Conservation (phyloP, 2,113 vertebrate species). For the Oenanthe oenanthe region DNA sequence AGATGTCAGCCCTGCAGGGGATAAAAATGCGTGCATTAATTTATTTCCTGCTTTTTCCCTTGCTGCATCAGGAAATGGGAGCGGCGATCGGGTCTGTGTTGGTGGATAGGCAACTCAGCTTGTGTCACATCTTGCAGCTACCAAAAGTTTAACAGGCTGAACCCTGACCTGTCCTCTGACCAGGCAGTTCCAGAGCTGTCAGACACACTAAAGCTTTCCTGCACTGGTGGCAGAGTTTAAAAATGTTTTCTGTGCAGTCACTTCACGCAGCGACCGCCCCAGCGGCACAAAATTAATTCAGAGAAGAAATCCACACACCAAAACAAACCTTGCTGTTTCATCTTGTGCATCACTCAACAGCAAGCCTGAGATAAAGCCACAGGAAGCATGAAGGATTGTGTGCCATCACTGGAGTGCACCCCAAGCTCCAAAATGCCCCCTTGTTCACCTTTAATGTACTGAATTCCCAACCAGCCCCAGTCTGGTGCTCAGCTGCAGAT, state of each 20-base stretch:
- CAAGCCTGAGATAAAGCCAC: neutral
- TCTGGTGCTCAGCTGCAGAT: neutral
- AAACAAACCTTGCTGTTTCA: neutral
- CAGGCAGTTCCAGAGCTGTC: neutral
- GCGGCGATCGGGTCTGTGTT: neutral
- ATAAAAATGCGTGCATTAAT: neutral
- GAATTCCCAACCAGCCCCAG: neutral
- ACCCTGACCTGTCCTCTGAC: conserved; percentile 1
- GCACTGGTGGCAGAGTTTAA: neutral
- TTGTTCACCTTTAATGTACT: neutral
- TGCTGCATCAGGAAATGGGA: neutral
- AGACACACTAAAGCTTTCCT: neutral
- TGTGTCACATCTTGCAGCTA: neutral
- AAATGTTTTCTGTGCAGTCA: neutral
- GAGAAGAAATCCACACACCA: neutral
- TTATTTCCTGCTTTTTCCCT: neutral
- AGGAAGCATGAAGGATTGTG: neutral
- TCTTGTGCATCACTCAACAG: neutral
- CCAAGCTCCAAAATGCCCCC: neutral
- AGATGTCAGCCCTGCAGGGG: neutral
- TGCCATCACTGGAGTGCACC: neutral
- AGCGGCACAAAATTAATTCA: neutral
- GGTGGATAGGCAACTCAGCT: neutral
- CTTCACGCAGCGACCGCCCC: rapidly evolving
- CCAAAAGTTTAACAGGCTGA: neutral